These are phyloP conservation scores for Malacoraja senta DNA, from an alignment of 2,797 vertebrate species.

Conservation along the genomic window DNA sequence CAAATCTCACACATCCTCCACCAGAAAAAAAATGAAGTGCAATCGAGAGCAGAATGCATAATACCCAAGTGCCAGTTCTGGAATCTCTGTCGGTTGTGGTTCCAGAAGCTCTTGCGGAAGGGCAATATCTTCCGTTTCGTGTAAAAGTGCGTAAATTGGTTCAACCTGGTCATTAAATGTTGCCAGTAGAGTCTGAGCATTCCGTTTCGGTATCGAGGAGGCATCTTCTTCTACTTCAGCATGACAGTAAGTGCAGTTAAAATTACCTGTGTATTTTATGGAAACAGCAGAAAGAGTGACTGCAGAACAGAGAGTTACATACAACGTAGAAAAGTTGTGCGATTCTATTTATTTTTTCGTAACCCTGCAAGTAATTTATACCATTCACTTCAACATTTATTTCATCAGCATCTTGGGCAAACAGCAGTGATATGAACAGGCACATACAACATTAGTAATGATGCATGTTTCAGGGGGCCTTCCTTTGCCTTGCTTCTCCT, in stretches of 20 bases:
- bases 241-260: conserved; percentile 54
- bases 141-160: conserved; percentile 50
- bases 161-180: conserved; percentile 54
- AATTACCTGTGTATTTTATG: conserved; percentile 48
- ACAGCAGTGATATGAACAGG: neutral
- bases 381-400: neutral
- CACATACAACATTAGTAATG: neutral
- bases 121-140: conserved; percentile 47
- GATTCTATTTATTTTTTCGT: neutral
- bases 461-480: neutral
- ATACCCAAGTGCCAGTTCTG: conserved; percentile 47
- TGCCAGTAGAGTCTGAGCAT: conserved; percentile 46
- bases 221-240: conserved; percentile 54
- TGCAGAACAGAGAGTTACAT: neutral
- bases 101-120: conserved; percentile 50
- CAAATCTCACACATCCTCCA: neutral
- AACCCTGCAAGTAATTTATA: neutral
- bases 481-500: neutral
- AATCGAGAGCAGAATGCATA: neutral
- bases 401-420: neutral
- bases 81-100: conserved; percentile 51
- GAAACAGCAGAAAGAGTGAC: neutral
- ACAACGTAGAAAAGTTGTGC: neutral
- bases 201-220: conserved; percentile 21
- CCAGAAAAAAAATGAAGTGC: neutral